A percentile compares a stretch with the other conserved stretches of the same genome.
Evolutionary conservation across 2,113 vertebrate genomes (phyloP).

Genomic region (Clupea harengus): DNA sequence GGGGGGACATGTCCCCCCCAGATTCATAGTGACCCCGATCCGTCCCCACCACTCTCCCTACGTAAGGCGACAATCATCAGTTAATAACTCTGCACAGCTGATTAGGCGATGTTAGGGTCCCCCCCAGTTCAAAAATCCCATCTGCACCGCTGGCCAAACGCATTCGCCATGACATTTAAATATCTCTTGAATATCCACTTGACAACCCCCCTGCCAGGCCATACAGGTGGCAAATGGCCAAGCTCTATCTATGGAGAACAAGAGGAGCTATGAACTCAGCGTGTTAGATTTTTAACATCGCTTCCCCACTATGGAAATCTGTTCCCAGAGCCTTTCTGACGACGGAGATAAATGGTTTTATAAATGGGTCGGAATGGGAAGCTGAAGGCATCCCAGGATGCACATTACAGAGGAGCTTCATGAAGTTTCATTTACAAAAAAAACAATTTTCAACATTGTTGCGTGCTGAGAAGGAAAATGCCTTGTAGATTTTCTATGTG

Average conservation of each 20-base stretch:
- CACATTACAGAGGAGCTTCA: neutral
- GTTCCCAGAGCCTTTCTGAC: neutral
- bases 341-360: neutral
- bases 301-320: neutral
- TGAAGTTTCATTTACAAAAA: neutral
- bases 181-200: neutral
- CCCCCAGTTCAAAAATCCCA: no score
- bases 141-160: no score
- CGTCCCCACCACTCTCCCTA: no score
- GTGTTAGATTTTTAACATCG: neutral
- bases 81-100: no score
- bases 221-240: neutral
- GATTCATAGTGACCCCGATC: no score
- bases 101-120: no score
- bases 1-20: no score
- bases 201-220: neutral
- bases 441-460: neutral
- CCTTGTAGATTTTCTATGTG: neutral
- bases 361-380: neutral
- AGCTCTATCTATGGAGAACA: neutral
- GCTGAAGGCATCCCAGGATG: neutral
- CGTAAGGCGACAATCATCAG: no score
- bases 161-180: neutral
- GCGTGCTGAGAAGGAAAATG: neutral
- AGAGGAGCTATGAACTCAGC: neutral